Evolutionary conservation across 2,797 vertebrate genomes (phyloP).

Genomic region (Borostomias antarcticus): DNA sequence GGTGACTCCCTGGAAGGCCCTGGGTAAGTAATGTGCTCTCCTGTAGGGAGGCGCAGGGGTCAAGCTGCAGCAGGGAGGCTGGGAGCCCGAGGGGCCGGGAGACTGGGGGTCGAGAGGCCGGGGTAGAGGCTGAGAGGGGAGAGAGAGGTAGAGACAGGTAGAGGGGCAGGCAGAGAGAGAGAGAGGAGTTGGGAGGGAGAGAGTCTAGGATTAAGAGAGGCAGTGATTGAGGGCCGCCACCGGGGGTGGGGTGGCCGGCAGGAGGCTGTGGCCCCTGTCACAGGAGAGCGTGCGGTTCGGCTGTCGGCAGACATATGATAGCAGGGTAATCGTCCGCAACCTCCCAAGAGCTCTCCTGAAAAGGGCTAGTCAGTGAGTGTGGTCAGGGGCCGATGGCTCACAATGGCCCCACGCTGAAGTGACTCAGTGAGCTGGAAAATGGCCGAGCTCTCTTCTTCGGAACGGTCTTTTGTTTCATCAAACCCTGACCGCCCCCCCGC

Average conservation of each 20-base stretch:
- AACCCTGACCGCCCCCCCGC: not conserved
- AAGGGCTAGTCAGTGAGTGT: not conserved
- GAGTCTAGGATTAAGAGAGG: not conserved
- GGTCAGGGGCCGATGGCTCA: constrained; percentile 1
- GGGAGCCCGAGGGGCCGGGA: not conserved
- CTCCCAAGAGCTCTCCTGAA: not conserved
- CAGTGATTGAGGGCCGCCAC: too few relatives aligned
- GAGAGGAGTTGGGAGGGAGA: not conserved
- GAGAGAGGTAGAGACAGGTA: not conserved
- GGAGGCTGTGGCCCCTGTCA: not conserved
- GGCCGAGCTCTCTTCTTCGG: not conserved
- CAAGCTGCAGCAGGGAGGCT: not conserved
- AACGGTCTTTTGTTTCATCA: not conserved
- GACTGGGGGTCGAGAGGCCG: not conserved
- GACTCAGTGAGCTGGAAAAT: constrained; percentile 5
- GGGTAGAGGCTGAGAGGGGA: not conserved
- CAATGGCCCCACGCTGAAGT: not conserved
- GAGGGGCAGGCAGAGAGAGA: not conserved
- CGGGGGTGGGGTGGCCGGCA: not conserved
- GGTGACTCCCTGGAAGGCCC: not conserved
- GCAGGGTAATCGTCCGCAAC: not conserved
- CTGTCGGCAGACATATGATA: constrained; percentile 1
- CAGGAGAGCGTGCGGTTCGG: not conserved
- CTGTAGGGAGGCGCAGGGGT: not conserved
- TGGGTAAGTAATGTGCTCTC: not conserved